phyloP scores from a whole-genome alignment of 2,113 vertebrate genomes.

The Prunella fulvescens region DNA sequence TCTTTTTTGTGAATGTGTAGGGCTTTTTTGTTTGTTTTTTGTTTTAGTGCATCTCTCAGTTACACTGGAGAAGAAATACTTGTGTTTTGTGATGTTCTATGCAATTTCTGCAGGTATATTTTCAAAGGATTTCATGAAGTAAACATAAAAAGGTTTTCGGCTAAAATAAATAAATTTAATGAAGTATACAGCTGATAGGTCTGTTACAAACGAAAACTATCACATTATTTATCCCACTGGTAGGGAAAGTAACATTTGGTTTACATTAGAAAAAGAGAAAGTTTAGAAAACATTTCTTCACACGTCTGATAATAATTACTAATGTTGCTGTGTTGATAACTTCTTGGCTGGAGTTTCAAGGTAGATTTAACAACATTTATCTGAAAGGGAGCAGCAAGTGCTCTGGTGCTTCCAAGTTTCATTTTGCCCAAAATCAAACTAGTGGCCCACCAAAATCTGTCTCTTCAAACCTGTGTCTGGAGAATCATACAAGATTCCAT shows the following conservation, averaged over 20 bases:
- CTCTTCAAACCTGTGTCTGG: not conserved
- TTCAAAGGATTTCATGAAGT: not conserved
- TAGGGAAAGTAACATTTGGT: not conserved
- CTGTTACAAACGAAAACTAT: not conserved
- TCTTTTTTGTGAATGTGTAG: too few relatives aligned
- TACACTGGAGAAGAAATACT: not conserved
- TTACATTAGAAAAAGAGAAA: not conserved
- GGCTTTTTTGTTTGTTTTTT: too few relatives aligned
- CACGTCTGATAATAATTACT: not conserved
- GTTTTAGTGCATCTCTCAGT: not conserved
- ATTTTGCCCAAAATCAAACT: not conserved
- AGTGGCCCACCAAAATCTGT: not conserved
- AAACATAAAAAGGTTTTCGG: rapidly evolving
- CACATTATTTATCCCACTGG: not conserved
- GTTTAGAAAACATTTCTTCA: not conserved
- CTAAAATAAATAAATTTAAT: not conserved
- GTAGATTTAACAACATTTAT: not conserved
- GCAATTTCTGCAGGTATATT: not conserved
- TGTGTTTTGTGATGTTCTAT: rapidly evolving
- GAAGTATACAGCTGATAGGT: not conserved
- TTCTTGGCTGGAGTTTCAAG: not conserved
- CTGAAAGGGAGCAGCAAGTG: not conserved
- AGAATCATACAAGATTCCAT: not conserved
- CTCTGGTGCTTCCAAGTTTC: not conserved
- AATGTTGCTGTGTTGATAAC: not conserved